A percentile compares a stretch with the other conserved stretches of the same genome.
Evolutionary conservation across 2,797 vertebrate genomes (phyloP).

Genomic region (Paratrypauchen microcephalus): DNA sequence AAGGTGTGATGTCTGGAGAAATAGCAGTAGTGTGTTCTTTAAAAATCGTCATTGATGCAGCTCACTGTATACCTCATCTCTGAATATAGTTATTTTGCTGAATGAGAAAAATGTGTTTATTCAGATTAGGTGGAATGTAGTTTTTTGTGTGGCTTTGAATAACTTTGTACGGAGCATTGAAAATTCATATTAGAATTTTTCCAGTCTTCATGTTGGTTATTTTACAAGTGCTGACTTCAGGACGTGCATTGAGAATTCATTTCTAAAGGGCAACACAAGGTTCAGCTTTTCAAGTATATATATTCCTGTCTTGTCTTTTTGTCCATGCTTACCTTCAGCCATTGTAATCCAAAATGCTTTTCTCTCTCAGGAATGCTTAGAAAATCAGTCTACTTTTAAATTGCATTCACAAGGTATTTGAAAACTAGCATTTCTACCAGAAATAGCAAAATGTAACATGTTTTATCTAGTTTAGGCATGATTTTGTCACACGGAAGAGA

Average conservation of each 20-base stretch:
- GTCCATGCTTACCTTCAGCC: neutral
- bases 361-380: neutral
- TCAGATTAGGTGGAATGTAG: neutral
- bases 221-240: slow-evolving; percentile 7
- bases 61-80: slow-evolving; percentile 18
- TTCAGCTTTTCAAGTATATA: slow-evolving; percentile 6
- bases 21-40: slow-evolving; percentile 19
- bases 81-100: neutral
- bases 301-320: neutral
- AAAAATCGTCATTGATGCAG: slow-evolving; percentile 26
- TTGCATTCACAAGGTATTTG: neutral
- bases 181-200: neutral
- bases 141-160: slow-evolving; percentile 3
- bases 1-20: slow-evolving; percentile 35
- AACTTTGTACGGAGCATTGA: neutral
- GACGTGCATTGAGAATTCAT: neutral
- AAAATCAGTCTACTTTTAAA: slow-evolving; percentile 3
- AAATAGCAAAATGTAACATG: neutral
- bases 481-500: neutral
- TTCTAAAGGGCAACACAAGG: neutral
- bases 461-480: neutral
- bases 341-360: slow-evolving; percentile 6
- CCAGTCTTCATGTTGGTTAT: neutral
- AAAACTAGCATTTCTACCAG: neutral
- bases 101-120: slow-evolving; percentile 5